These are phyloP conservation scores for Cyclura pinguis DNA, from an alignment of 2,797 vertebrate genomes.

Conservation along the genomic window DNA sequence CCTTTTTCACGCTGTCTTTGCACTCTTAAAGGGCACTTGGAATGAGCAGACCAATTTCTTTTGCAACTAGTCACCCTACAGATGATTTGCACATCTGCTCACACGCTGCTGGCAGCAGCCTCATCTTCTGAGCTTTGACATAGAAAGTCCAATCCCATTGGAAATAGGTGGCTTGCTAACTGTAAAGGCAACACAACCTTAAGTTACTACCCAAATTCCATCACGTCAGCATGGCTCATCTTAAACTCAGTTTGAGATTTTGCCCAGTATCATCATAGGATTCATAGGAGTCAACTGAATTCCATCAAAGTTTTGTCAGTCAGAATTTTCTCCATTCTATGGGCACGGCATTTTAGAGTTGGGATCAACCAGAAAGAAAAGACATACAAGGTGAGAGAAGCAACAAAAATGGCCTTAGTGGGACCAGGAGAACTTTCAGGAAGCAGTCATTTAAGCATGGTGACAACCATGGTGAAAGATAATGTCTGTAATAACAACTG, in stretches of 20 bases:
- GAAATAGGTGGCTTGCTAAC: background rate
- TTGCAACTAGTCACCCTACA: background rate
- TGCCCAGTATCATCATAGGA: background rate
- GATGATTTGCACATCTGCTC: background rate
- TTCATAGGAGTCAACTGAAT: background rate
- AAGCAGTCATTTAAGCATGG: too few species aligned
- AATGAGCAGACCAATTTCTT: background rate
- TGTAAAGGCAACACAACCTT: background rate
- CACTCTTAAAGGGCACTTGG: background rate
- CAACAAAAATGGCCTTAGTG: background rate
- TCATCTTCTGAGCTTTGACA: background rate
- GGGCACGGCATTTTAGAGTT: background rate
- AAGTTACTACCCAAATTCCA: background rate
- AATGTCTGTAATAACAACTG: background rate
- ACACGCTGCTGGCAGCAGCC: background rate
- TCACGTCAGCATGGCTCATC: background rate
- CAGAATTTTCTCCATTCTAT: background rate
- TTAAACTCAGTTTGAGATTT: background rate
- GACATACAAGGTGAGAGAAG: background rate
- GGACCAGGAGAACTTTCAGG: background rate
- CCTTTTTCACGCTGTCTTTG: background rate
- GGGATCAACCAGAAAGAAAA: background rate
- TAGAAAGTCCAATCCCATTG: background rate
- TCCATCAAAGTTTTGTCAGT: background rate
- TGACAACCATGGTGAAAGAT: background rate